Evolutionary conservation across 2,797 vertebrate genomes (phyloP).

Genomic region (Leptoclinus maculatus): DNA sequence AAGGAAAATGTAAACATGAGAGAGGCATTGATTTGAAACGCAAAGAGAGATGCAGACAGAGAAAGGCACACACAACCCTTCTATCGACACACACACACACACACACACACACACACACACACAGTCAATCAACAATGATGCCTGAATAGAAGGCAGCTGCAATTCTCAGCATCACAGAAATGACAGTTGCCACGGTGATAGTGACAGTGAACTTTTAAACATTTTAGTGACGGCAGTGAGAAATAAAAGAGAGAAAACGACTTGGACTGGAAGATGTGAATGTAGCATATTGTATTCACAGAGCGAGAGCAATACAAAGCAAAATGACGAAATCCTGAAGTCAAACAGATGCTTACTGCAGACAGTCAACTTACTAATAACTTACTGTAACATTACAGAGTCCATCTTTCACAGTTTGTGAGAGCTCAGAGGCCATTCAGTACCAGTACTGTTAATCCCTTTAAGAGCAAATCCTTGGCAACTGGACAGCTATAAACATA

Average conservation of each 20-base stretch:
- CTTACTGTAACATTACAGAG: background rate
- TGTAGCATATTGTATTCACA: conserved; percentile 23
- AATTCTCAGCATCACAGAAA: conserved; percentile 74
- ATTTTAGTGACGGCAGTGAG: conserved; percentile 68
- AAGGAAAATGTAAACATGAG: conserved; percentile 55
- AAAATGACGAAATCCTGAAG: conserved; percentile 41
- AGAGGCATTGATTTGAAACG: conserved; percentile 58
- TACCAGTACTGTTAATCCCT: conserved; percentile 53
- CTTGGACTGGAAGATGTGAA: conserved; percentile 32
- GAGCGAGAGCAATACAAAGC: conserved; percentile 21
- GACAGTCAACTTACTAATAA: conserved; percentile 31
- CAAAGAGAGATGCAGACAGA: conserved; percentile 42
- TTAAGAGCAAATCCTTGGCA: conserved; percentile 54
- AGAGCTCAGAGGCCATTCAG: conserved; percentile 46
- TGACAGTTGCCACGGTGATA: conserved; percentile 85
- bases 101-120: background rate
- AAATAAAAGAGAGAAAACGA: conserved; percentile 26
- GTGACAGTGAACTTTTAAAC: conserved; percentile 80
- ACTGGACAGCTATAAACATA: conserved; percentile 19
- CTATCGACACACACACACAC: conserved; percentile 8
- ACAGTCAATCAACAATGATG: conserved; percentile 62
- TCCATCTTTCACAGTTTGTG: conserved; percentile 43
- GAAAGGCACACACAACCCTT: conserved; percentile 22
- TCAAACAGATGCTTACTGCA: conserved; percentile 39
- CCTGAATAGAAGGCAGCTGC: conserved; percentile 77